Evolutionary conservation across 64 coral and sea anemone species (phyloP), one percentile per base, ranked within the genome.

Genomic region (Stylophora pistillata): DNA sequence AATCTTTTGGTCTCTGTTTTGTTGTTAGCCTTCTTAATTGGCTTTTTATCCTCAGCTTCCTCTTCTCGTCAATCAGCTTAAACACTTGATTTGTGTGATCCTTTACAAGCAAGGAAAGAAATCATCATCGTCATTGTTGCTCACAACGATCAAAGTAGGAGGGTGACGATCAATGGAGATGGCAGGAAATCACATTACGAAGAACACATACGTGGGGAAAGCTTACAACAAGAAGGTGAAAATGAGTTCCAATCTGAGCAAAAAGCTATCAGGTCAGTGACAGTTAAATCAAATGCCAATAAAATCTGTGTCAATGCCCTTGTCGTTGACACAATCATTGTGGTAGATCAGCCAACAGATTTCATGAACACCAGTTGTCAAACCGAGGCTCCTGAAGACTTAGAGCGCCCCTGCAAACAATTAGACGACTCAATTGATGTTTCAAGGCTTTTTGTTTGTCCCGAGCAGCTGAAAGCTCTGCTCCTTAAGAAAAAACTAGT

Each of bases 281-380:
- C 69, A 11, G 37, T 88, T 61, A 76, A 56, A 33, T 88, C 86
- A 5, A 78, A 20, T 29, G 71, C 54, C 55, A 17, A 30, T 58
- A n/a, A 71, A 16, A 68, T 89, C 72, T 89, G 88, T 52, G 76
- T 89, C n/a, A 66, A 89, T 16, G 88, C 88, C 20, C 88, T 89
- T 89, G 88, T 89, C 27, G 77, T 89, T 33, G 77, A 89, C 61
- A 81, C 33, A 18, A 55, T 64, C 9, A 72, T 89, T 29, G 30
- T 81, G 26, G 76, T 89, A 20, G 88, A 89, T 29, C 75, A 79
- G 76, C 75, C 88, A 72, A 89, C 88, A 9, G 88, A 80, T 81
- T 89, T 89, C 56, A 81, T 13, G 26, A 70, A 37, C 75, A 81
- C 60, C n/a, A n/a, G n/a, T 29, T 89, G 88, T 31, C 75, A 37